Percentiles rank a stretch among this genome's conserved stretches.
phyloP scores from a whole-genome alignment of 2,888 invertebrate species.

The Scrobipalpa atriplicella region DNA sequence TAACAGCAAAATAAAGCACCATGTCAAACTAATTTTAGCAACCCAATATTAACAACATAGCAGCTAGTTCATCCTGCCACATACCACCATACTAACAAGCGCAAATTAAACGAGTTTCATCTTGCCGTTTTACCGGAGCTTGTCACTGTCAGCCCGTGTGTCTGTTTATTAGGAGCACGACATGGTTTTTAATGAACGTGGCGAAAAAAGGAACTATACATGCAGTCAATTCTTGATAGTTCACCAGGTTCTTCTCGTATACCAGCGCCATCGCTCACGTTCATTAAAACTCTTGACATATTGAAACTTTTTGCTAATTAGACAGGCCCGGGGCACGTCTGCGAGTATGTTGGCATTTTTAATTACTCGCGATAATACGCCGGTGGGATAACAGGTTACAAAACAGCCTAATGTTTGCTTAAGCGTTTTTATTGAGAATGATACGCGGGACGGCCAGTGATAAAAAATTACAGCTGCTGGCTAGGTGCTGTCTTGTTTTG shows the following conservation, averaged over 20 bases:
- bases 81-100: slow-evolving; percentile 55
- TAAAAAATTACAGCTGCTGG: slow-evolving; percentile 18
- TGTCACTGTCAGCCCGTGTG: slow-evolving; percentile 78
- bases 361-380: slow-evolving; percentile 76
- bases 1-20: background rate
- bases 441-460: slow-evolving; percentile 28
- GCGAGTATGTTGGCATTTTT: slow-evolving; percentile 80
- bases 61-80: slow-evolving; percentile 29
- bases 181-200: too few species aligned
- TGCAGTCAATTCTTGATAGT: too few species aligned
- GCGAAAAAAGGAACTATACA: too few species aligned
- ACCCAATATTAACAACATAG: too few species aligned
- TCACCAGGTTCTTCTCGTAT: too few species aligned
- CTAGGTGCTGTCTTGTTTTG: slow-evolving; percentile 12
- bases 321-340: slow-evolving; percentile 72
- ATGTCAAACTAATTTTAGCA: background rate
- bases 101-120: slow-evolving; percentile 81
- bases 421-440: slow-evolving; percentile 59
- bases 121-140: slow-evolving; percentile 79
- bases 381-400: slow-evolving; percentile 47
- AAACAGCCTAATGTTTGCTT: slow-evolving; percentile 52
- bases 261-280: too few species aligned
- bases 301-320: slow-evolving; percentile 79
- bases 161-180: slow-evolving; percentile 68
- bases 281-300: too few species aligned